phyloP scores from a whole-genome alignment of 2,113 vertebrate genomes.

The Leptobrachium leishanense region DNA sequence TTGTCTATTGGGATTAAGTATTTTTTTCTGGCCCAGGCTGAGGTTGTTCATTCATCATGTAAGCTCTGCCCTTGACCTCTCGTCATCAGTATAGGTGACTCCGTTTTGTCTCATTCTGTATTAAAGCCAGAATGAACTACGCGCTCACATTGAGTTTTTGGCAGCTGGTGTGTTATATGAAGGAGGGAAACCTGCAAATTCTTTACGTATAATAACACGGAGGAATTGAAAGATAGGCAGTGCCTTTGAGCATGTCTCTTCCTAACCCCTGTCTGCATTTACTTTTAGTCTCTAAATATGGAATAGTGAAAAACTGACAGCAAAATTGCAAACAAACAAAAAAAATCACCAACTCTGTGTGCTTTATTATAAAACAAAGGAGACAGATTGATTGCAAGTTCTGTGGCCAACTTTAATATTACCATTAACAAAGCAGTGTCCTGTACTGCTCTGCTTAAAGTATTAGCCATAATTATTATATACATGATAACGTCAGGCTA shows the following conservation, averaged over 20 bases:
- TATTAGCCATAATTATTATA: too few relatives aligned
- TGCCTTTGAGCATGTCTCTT: background rate
- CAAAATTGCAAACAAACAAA: too few relatives aligned
- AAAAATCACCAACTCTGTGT: too few relatives aligned
- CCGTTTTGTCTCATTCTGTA: background rate
- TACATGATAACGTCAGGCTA: too few relatives aligned
- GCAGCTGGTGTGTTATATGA: background rate
- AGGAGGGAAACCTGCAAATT: background rate
- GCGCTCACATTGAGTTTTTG: background rate
- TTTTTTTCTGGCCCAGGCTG: constrained; percentile 23
- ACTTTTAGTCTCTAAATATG: too few relatives aligned
- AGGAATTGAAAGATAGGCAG: background rate
- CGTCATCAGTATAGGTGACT: constrained; percentile 14
- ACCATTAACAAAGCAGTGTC: too few relatives aligned
- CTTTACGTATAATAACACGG: background rate
- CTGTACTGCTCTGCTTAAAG: too few relatives aligned
- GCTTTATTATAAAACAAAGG: too few relatives aligned
- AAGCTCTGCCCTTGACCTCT: constrained; percentile 40
- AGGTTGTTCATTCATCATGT: constrained; percentile 47
- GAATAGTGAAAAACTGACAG: too few relatives aligned
- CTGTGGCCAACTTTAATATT: too few relatives aligned
- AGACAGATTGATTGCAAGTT: too few relatives aligned
- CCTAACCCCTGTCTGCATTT: too few relatives aligned
- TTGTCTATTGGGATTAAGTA: constrained; percentile 40
- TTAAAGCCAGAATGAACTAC: background rate